Conservation (phyloP, 2,888 invertebrate genomes). For the Graphium colonna region DNA sequence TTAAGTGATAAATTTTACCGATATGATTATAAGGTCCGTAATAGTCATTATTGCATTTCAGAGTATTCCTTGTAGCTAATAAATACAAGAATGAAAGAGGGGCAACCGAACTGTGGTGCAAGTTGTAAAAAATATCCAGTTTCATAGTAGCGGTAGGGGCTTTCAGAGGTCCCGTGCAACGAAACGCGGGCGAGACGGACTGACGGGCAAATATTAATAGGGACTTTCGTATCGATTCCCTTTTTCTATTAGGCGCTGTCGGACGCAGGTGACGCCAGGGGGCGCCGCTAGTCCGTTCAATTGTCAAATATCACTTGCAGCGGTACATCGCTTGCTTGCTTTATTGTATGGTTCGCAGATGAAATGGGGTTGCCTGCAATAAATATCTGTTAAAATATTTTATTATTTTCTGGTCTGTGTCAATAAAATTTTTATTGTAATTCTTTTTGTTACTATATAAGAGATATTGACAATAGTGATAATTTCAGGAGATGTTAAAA, state of each 20-base stretch:
- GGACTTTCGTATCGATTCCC: conserved; percentile 33
- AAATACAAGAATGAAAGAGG: background rate
- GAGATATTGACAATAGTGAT: too few species aligned
- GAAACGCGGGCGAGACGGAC: background rate
- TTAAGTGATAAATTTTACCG: too few species aligned
- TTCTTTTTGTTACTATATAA: too few species aligned
- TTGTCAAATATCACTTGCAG: conserved; percentile 4
- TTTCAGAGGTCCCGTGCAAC: background rate
- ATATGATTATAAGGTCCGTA: too few species aligned
- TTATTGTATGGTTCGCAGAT: background rate
- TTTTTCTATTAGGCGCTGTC: conserved; percentile 50
- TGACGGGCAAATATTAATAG: conserved; percentile 19
- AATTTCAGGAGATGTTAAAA: too few species aligned
- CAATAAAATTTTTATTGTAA: too few species aligned
- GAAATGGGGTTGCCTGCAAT: background rate
- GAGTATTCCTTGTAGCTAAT: background rate
- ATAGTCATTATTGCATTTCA: too few species aligned
- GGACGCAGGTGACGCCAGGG: conserved; percentile 43
- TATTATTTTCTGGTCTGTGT: too few species aligned
- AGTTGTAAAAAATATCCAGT: background rate
- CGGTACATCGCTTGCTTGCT: background rate
- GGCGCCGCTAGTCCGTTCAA: conserved; percentile 3
- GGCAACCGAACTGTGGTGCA: too few species aligned
- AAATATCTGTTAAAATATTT: background rate
- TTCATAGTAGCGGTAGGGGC: background rate